Evolutionary conservation across 1,140 invertebrate genomes (phyloP), one percentile per base, ranked within the genome.

Genomic region (Wasmannia auropunctata): DNA sequence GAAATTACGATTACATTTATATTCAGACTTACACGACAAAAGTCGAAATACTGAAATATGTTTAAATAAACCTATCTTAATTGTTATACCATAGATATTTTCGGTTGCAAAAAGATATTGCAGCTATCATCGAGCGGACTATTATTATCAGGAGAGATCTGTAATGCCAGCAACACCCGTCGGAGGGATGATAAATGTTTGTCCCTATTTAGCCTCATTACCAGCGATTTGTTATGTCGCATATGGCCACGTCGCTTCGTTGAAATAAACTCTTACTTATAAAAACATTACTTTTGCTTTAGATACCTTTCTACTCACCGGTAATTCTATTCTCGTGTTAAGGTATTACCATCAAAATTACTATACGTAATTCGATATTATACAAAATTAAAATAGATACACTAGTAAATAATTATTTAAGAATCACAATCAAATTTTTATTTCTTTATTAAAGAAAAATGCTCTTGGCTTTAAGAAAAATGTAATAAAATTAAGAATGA

Each of bases 201-300:
- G 70, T 54, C 62, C 56, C 87, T 90, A 90, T 91, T 92, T 91
- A 89, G 87, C 79, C 92, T 92, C 91, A 88, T 92, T 92, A 91
- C 90, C 56, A 77, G 87, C 88, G 87, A 91, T 92, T 92, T 91
- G 89, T 92, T 92, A 91, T 83, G 86, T 43, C 72, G 31, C 86
- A 75, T 87, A 87, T 85, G 51, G 63, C 31, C 14, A n/a, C 40
- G 58, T 80, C 34, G 34, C n/a, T 16, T 80, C 22, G 46, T 80
- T 80, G 34, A 80, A 80, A 54, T 40, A 58, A 5, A 51, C 49
- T 80, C 10, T 80, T 69, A 46, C 3, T 51, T 4, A 14, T 70
- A 16, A 51, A 80, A 40, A n/a, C 3, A 0, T 16, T 70, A 63
- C 16, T 80, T 80, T 67, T 69, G 10, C 34, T 69, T 19, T 51